Base-by-base conservation (phyloP, 1,140 invertebrate species). In the Euwallacea similis region DNA sequence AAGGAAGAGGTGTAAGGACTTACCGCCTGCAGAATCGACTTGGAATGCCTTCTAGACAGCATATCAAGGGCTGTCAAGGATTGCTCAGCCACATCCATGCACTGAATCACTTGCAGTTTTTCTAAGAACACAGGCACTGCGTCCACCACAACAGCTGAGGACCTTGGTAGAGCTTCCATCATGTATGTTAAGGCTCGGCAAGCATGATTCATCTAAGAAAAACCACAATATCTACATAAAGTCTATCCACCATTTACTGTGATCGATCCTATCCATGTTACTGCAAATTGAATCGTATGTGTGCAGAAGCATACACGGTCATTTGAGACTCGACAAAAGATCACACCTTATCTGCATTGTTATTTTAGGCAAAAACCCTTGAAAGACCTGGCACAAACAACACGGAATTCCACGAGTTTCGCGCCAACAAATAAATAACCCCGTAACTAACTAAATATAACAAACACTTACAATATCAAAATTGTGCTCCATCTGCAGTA, bases 1-100 rank as follows among this genome's bases (percentile, higher is more conserved):
- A n/a, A n/a, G n/a, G 9, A 58, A 58, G 6, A 1, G 9, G 0
- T 50, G 13, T 64, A 60, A 11, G 21, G 59, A 84, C 85, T 85
- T 83, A 95, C 93, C 60, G 96, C 95, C 83, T 98, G 95, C 73
- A 98, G 83, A 75, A 99, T 98, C 42, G 95, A 90, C 84, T 98
- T 98, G 76, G 95, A 95, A 84, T 99, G 97, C 74, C 96, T 85
- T n/a, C 95, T 86, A 0, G 96, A 98, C 21, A 99, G 85, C 91
- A 98, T 98, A 81, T 98, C 97, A 16, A 99, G 84, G 0, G 97
- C 97, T 6, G 96, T 98, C 55, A 99, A 85, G 76, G 93, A 94
- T 83, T 98, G 97, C 83, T 99, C 97, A 13, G 97, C 97, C 6
- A 99, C 97, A 84, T 99, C 97, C 95, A 99, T 98, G 81, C 97